A percentile compares a stretch with the other conserved stretches of the same genome.
These are phyloP conservation scores for Tricholauxania praeusta DNA, from an alignment of 2,888 invertebrate genomes.

Conservation along the genomic window DNA sequence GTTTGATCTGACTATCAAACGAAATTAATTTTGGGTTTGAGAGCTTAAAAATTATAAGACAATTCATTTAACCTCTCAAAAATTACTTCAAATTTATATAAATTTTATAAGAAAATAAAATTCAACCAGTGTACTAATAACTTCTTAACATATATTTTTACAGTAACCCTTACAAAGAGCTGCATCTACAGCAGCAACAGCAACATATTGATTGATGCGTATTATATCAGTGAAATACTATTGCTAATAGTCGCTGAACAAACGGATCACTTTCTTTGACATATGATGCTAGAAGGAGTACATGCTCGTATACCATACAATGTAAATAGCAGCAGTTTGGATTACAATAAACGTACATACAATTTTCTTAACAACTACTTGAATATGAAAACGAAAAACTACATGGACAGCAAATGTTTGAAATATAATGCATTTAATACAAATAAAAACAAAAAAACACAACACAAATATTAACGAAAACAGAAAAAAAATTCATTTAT, in stretches of 20 bases:
- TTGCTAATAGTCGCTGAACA: conserved; percentile 1
- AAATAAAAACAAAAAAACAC: conserved; percentile 25
- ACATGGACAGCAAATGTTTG: conserved; percentile 33
- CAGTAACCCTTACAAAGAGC: conserved; percentile 64
- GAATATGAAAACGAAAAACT: conserved; percentile 33
- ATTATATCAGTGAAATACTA: conserved; percentile 15
- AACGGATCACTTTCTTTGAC: not conserved
- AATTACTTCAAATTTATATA: too few relatives aligned
- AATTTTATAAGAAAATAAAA: too few relatives aligned
- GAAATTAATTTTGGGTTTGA: too few relatives aligned
- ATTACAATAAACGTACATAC: not conserved
- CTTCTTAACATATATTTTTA: conserved; percentile 44
- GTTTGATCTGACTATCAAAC: too few relatives aligned
- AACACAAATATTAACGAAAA: conserved; percentile 24
- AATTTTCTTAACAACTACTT: not conserved
- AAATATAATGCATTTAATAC: conserved; percentile 35
- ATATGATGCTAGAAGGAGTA: not conserved
- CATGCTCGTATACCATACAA: too few relatives aligned
- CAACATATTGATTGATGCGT: conserved; percentile 44
- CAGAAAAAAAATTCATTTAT: conserved; percentile 11
- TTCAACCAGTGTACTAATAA: not conserved
- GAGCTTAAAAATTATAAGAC: too few relatives aligned
- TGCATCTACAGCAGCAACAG: conserved; percentile 60
- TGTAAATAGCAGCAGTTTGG: too few relatives aligned
- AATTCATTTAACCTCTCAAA: too few relatives aligned